Evolutionary conservation across 2,888 invertebrate species (phyloP).

Genomic region (Luperina testacea): DNA sequence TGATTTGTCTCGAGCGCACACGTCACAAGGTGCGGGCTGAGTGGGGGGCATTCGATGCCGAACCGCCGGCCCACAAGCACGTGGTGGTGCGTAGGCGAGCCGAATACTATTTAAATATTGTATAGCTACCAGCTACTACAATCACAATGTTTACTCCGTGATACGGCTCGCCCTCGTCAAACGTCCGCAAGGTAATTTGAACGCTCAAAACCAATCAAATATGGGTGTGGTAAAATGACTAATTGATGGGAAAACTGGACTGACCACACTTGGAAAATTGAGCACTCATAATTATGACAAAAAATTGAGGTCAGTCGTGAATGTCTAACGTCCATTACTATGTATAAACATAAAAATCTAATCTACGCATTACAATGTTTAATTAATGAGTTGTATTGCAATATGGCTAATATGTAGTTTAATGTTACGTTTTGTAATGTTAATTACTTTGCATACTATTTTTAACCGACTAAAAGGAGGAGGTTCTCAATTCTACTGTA

Average conservation of each 20-base stretch:
- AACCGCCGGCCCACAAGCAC: too few species aligned
- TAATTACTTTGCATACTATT: too few species aligned
- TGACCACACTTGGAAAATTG: background rate
- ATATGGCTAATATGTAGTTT: background rate
- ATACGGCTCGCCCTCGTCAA: background rate
- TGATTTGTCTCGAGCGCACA: too few species aligned
- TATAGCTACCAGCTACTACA: too few species aligned
- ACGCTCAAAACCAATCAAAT: constrained; percentile 37
- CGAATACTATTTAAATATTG: too few species aligned
- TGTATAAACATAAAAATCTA: background rate
- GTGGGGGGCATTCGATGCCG: too few species aligned
- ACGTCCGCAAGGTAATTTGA: constrained; percentile 22
- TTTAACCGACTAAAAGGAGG: too few species aligned
- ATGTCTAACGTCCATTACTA: background rate
- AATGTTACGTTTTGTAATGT: too few species aligned
- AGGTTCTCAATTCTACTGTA: too few species aligned
- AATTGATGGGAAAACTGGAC: constrained; percentile 25
- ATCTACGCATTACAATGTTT: background rate
- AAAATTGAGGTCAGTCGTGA: background rate
- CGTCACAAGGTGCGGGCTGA: too few species aligned
- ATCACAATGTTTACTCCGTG: background rate
- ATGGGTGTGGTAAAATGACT: constrained; percentile 33
- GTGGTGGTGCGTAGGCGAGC: too few species aligned
- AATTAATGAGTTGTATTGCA: background rate
- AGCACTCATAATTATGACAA: background rate